These are phyloP conservation scores for Cantharis nigra DNA, from an alignment of 2,888 invertebrate genomes.

Conservation along the genomic window DNA sequence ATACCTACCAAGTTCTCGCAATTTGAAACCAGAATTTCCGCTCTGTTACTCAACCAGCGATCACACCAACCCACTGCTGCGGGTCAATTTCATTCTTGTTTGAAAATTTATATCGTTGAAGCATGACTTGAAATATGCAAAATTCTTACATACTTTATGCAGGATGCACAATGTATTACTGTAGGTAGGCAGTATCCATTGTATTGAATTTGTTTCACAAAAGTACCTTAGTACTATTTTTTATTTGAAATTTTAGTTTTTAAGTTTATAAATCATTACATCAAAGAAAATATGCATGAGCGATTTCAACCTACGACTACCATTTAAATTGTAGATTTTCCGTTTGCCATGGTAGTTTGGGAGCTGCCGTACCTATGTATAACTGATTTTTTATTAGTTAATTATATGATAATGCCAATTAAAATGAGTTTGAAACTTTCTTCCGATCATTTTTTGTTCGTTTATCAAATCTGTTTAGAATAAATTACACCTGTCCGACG, in stretches of 20 bases:
- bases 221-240: neutral
- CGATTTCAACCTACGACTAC: neutral
- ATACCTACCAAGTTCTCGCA: too few species aligned
- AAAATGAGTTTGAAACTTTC: neutral
- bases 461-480: neutral
- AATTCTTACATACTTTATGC: neutral
- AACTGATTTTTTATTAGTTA: neutral
- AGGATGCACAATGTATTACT: neutral
- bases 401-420: neutral
- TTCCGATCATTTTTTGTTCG: neutral
- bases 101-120: neutral
- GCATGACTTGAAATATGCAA: neutral
- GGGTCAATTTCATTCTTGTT: too few species aligned
- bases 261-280: neutral
- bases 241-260: neutral
- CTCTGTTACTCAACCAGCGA: too few species aligned
- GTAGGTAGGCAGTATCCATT: neutral
- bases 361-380: neutral
- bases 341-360: neutral
- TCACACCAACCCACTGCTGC: too few species aligned
- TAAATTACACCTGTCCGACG: neutral
- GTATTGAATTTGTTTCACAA: neutral
- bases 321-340: neutral
- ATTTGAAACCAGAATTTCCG: too few species aligned
- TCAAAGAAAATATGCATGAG: neutral